Evolutionary conservation across 1,140 invertebrate species (phyloP), one percentile per base, ranked within the genome.

Genomic region (Anastatus disparis): DNA sequence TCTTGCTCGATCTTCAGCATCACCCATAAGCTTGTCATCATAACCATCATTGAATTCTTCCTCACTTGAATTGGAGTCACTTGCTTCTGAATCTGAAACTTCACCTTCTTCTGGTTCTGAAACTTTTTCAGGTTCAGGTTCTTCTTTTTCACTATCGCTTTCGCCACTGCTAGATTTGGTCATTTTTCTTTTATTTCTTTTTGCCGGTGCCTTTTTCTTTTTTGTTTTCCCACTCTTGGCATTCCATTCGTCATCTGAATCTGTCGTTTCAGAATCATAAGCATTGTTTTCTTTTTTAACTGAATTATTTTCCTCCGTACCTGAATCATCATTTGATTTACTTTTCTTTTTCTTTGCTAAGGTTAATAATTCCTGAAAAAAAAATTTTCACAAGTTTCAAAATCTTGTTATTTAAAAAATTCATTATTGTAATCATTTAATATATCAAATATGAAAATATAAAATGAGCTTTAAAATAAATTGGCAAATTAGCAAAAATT

Each of bases 1-100:
- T 1, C 94, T 87, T 13, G 92, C 91, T 78, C 94, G 91, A 88
- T 99, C 97, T 76, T 97, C 97, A 65, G 95, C 96, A 87, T 99
- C 97, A 1, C 97, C 96, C 92, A 99, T 98, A 1, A 99, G 87
- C 80, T 99, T 95, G 74, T 99, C 97, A 86, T 98, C 97, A 79
- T 95, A 97, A 0, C 95, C 93, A 86, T 94, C 93, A 76, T 92
- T 89, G 78, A 93, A 93, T 82, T 91, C 90, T 79, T 92, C 90
- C 65, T 91, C 87, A 55, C 86, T 90, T 0, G 86, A 85, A 26
- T 88, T 87, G 17, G 86, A 87, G 17, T 84, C 86, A 68, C 82
- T 86, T n/a, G 76, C 82, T 56, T 87, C 86, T 0, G 87, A 88
- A 77, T 91, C 89, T 6, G 90, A 90, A 2, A 92, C 90, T 78